Percentiles rank a stretch among this genome's conserved stretches.
These are phyloP conservation scores for Erebia epiphron DNA, from an alignment of 2,888 invertebrate species.

Conservation along the genomic window DNA sequence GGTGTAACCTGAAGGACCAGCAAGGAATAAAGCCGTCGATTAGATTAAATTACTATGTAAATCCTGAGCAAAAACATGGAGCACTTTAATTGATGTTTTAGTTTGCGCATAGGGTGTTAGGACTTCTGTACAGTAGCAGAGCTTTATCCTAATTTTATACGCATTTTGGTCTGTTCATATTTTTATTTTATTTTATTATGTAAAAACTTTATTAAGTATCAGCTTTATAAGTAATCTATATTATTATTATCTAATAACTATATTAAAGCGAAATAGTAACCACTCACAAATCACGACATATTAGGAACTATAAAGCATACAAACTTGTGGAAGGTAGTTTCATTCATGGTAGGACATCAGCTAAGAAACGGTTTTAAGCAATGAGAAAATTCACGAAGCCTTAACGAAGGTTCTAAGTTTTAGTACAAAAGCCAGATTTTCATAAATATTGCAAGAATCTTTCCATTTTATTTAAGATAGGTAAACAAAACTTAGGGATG, in stretches of 20 bases:
- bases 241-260: no score
- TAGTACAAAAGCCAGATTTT: not conserved
- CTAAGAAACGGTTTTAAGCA: no score
- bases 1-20: conserved; percentile 55
- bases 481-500: not conserved
- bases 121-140: not conserved
- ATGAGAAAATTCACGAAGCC: no score
- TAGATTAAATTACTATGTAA: conserved; percentile 45
- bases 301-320: no score
- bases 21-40: conserved; percentile 50
- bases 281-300: no score
- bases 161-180: not conserved
- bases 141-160: not conserved
- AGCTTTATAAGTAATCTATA: no score
- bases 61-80: conserved; percentile 51
- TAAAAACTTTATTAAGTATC: no score
- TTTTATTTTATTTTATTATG: no score
- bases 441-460: not conserved
- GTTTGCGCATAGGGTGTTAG: not conserved
- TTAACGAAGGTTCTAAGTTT: no score
- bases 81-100: conserved; percentile 44
- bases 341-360: no score
- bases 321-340: no score
- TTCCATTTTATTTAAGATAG: not conserved
- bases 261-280: no score